Evolutionary conservation across 2,888 invertebrate species (phyloP), one percentile per base, ranked within the genome.

Genomic region (Thereva nobilitata): DNA sequence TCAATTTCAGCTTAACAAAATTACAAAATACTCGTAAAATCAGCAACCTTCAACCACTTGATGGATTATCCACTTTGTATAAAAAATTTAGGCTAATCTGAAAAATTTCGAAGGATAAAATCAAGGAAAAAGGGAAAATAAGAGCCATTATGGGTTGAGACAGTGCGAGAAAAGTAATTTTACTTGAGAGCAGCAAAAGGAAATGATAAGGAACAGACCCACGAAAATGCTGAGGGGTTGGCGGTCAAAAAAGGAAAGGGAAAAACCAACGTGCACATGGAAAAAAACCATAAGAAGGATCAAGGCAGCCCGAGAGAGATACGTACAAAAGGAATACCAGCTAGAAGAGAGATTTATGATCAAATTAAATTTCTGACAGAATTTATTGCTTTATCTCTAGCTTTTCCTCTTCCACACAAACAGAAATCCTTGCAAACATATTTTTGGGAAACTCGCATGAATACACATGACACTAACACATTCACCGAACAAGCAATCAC

Each of bases 351-450:
- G 81, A 81, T 81, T 81, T 81, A 81, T 81, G 79, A 80, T 79
- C 81, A 81, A 81, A 81, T 81, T 81, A 81, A 81, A 81, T 81
- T 81, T 81, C 81, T 81, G 82, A 81, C 81, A 81, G 79, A 80
- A 81, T 80, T 80, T 81, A 81, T 81, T 81, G 80, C 81, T 80
- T 80, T 81, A 81, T 81, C 81, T 81, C 77, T 80, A 78, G 78
- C 78, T 77, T 75, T 79, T 77, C 67, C 68, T 71, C 70, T 68
- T 55, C 55, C 53, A 64, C 42, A 23, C 41, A 57, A 53, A 66
- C 53, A 65, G 55, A 68, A 44, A 42, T 65, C 49, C 66, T 41
- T 64, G 50, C 44, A 67, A 53, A 53, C 53, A 54, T 64, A 53
- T 54, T 53, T 64, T 44, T 44, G 23, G 57, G 54, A 49, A 54